These are phyloP conservation scores for Octodon degus DNA, from an alignment of 2,113 vertebrate species.

Conservation along the genomic window DNA sequence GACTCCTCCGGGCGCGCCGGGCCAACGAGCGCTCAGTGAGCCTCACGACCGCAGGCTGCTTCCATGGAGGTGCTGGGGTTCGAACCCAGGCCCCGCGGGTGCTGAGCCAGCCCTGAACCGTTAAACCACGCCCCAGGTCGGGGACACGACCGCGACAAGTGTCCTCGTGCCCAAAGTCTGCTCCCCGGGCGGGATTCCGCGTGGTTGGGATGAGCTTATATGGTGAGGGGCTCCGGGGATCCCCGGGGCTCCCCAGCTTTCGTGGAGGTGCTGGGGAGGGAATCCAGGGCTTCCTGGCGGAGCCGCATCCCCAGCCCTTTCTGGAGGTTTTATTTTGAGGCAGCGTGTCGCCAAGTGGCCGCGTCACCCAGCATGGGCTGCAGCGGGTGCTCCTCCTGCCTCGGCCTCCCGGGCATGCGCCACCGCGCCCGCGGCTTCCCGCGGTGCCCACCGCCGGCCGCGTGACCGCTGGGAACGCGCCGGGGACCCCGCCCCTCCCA, in stretches of 20 bases:
- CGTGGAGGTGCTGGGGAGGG: background rate
- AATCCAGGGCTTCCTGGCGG: background rate
- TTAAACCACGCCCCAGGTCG: background rate
- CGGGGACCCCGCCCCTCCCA: background rate
- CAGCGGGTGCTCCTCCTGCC: background rate
- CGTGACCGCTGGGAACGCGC: background rate
- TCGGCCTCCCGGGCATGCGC: background rate
- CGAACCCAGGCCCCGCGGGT: background rate
- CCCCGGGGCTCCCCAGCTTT: background rate
- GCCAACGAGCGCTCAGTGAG: background rate
- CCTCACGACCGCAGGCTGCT: background rate
- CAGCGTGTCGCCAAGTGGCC: background rate
- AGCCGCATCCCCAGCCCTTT: background rate
- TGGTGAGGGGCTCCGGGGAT: background rate
- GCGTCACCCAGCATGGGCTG: background rate
- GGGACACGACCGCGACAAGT: background rate
- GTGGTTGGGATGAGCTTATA: background rate
- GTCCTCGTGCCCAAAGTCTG: background rate
- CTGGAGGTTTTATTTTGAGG: background rate
- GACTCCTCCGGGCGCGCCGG: background rate
- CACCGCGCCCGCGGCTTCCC: background rate
- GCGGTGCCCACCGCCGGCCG: background rate
- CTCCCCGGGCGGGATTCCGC: background rate
- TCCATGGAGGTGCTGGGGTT: background rate
- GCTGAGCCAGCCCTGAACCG: background rate